phyloP scores from a whole-genome alignment of 2,797 vertebrate genomes.

The Scolopax rusticola region DNA sequence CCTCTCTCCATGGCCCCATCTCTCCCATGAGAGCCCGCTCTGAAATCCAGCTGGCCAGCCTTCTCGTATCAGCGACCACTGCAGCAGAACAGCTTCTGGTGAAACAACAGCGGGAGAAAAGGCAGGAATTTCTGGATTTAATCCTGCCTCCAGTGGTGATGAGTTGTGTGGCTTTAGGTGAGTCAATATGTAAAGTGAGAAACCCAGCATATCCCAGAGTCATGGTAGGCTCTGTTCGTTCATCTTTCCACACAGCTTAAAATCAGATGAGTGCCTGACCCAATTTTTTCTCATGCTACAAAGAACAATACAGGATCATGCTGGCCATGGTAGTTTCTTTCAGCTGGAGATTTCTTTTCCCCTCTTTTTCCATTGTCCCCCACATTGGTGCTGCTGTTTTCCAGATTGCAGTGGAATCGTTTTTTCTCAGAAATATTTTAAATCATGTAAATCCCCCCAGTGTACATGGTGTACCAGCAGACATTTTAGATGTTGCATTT shows the following conservation, averaged over 20 bases:
- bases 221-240: not conserved
- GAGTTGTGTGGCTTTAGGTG: slow-evolving; percentile 19
- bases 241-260: not conserved
- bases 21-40: slow-evolving; percentile 18
- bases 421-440: slow-evolving; percentile 24
- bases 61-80: not conserved
- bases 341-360: not conserved
- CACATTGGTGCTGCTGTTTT: not conserved
- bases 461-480: not conserved
- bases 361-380: not conserved
- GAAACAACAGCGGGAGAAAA: not conserved
- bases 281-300: not conserved
- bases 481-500: slow-evolving; percentile 70
- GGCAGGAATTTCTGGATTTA: slow-evolving; percentile 4
- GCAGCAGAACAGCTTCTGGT: not conserved
- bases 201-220: not conserved
- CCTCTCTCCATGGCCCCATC: not conserved
- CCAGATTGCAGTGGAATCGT: not conserved
- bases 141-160: not conserved
- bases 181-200: not conserved
- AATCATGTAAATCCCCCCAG: slow-evolving; percentile 26
- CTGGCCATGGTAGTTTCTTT: not conserved
- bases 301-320: not conserved
- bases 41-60: slow-evolving; percentile 31
- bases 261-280: not conserved